Evolutionary conservation across 2,888 invertebrate species (phyloP).

Genomic region (Dynastes maya): DNA sequence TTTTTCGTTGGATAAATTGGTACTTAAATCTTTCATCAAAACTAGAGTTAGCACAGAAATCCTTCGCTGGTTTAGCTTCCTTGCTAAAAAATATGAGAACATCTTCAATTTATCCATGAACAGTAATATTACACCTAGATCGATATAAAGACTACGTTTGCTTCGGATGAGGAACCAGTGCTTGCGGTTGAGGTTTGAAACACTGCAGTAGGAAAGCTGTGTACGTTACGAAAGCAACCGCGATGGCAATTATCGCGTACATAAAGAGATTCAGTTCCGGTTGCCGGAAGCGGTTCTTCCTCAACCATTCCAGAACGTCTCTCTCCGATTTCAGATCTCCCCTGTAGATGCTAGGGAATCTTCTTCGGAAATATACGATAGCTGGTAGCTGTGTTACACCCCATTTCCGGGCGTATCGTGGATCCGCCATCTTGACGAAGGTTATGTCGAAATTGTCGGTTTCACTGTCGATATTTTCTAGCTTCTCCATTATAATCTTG

Average conservation of each 20-base stretch:
- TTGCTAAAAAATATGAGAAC: neutral
- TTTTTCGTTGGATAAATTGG: no score
- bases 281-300: slow-evolving; percentile 93
- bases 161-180: slow-evolving; percentile 78
- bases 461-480: slow-evolving; percentile 96
- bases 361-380: slow-evolving; percentile 91
- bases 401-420: slow-evolving; percentile 93
- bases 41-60: no score
- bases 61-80: neutral
- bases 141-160: slow-evolving; percentile 72
- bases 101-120: neutral
- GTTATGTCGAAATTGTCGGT: slow-evolving; percentile 95
- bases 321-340: slow-evolving; percentile 89
- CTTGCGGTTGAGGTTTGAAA: slow-evolving; percentile 82
- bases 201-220: slow-evolving; percentile 93
- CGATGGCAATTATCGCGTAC: slow-evolving; percentile 91
- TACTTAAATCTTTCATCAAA: no score
- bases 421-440: slow-evolving; percentile 94
- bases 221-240: slow-evolving; percentile 89
- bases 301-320: slow-evolving; percentile 92
- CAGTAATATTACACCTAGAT: slow-evolving; percentile 9
- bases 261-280: slow-evolving; percentile 95
- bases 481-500: slow-evolving; percentile 84
- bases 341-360: slow-evolving; percentile 94
- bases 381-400: slow-evolving; percentile 93